Base-by-base conservation (phyloP, 2,113 vertebrate species). In the Balaenoptera acutorostrata region DNA sequence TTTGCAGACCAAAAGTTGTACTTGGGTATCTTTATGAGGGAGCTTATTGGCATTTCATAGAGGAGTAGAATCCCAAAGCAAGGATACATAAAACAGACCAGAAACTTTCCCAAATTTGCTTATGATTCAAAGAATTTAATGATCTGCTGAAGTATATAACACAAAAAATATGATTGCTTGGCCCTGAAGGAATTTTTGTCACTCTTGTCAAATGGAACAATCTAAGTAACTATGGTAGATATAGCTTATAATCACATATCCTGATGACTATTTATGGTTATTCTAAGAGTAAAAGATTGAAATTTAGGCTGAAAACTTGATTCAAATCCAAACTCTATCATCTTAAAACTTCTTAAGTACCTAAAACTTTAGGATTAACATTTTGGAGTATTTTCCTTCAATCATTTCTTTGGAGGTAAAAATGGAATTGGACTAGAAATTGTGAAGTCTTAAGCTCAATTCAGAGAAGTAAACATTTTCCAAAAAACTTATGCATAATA, bases 1-100 rank as follows among this genome's bases (percentile, higher is more conserved):
- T 96, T 95, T 89, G 36, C 20, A 93, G 49, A 46, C 21, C 15
- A 55, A 57, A 77, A 77, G 12, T 57, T 88, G 1, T 82, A 71
- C 27, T 96, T 88, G 29, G 29, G 21, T 88, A 80, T 39, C 15
- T 36, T 85, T 85, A 46, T 9, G 11, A 92, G 55, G 59, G 44
- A 96, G 46, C 2, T 75, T 93, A 68, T 75, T 90, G 88, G n/a
- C 39, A 80, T 88, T 90, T 95, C 86, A 44, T 57, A 82, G n/a
- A 57, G 39, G 59, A 95, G 27, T 33, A 91, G 9, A 94, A 90
- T 93, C 83, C 63, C 78, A 86, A 90, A 84, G n/a, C 27, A 90
- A 25, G 68, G 29, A n/a, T 61, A 78, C 8, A 59, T 33, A 88
- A 75, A 92, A 93, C 33, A 92, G 63, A 33, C 55, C 7, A 84